Evolutionary conservation across 2,113 vertebrate genomes (phyloP).

Genomic region (Cyanoderma ruficeps): DNA sequence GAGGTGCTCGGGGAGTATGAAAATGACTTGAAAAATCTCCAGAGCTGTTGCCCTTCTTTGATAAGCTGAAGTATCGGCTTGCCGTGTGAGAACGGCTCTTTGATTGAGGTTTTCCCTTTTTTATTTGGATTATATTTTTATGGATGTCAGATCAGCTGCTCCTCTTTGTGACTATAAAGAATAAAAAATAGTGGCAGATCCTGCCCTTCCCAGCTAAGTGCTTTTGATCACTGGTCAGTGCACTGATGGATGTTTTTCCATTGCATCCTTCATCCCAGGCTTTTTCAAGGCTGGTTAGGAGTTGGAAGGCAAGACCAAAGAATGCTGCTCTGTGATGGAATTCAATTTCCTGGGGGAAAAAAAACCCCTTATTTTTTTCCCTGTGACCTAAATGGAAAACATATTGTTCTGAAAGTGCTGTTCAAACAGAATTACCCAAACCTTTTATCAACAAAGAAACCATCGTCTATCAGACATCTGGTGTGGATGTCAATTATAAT

Average conservation of each 20-base stretch:
- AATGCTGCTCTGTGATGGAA: not conserved
- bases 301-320: slow-evolving; percentile 26
- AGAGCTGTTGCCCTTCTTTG: not conserved
- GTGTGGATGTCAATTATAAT: slow-evolving; percentile 71
- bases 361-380: not conserved
- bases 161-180: not conserved
- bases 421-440: slow-evolving; percentile 65
- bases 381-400: slow-evolving; percentile 66
- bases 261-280: slow-evolving; percentile 11
- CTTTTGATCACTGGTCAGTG: slow-evolving; percentile 42
- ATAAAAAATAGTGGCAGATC: not conserved
- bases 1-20: not conserved
- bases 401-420: slow-evolving; percentile 67
- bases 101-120: not conserved
- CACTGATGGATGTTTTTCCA: slow-evolving; percentile 23
- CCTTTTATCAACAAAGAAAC: slow-evolving; percentile 68
- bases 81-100: not conserved
- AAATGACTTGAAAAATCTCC: not conserved
- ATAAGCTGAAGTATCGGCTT: not conserved
- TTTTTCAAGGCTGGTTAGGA: slow-evolving; percentile 43
- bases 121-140: slow-evolving; percentile 9
- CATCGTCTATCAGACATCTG: slow-evolving; percentile 59
- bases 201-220: slow-evolving; percentile 17
- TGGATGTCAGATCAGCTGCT: slow-evolving; percentile 13
- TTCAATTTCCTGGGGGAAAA: slow-evolving; percentile 33